Percentiles rank a stretch among this genome's conserved stretches.
Conservation (phyloP, 2,888 invertebrate genomes). For the Tetramorium bicarinatum region DNA sequence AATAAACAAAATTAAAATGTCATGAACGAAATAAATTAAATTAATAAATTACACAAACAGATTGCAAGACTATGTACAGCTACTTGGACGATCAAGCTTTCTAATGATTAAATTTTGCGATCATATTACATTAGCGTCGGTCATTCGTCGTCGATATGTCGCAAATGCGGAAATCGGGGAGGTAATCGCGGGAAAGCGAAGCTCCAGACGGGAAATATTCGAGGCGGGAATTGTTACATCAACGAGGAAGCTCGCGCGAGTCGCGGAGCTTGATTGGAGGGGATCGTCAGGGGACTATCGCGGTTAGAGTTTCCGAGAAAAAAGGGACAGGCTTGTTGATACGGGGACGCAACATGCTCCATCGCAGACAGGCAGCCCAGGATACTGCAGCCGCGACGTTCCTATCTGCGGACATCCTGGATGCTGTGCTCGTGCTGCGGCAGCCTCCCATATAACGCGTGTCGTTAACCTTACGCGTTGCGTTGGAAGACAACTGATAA, state of each 20-base stretch:
- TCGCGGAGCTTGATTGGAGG: slow-evolving; percentile 32
- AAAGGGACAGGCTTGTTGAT: slow-evolving; percentile 46
- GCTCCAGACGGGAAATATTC: not conserved
- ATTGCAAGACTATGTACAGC: not conserved
- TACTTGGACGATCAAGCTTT: not conserved
- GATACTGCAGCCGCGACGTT: slow-evolving; percentile 73
- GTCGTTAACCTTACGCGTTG: slow-evolving; percentile 78
- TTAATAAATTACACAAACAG: not conserved
- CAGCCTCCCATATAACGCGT: slow-evolving; percentile 63
- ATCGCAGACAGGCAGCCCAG: slow-evolving; percentile 65
- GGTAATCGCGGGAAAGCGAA: slow-evolving; percentile 11
- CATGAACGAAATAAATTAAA: not conserved
- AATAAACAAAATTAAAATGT: not conserved
- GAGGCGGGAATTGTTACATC: slow-evolving; percentile 30
- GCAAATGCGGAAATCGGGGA: slow-evolving; percentile 10
- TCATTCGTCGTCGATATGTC: slow-evolving; percentile 1
- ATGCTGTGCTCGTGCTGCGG: slow-evolving; percentile 50
- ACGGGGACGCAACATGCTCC: slow-evolving; percentile 52
- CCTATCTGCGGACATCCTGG: slow-evolving; percentile 80
- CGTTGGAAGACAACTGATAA: slow-evolving; percentile 72
- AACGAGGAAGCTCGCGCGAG: slow-evolving; percentile 35
- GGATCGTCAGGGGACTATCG: slow-evolving; percentile 63
- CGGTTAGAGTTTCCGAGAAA: slow-evolving; percentile 52
- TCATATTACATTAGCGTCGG: not conserved
- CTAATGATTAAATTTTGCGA: not conserved